Evolutionary conservation across 2,888 invertebrate genomes (phyloP).

Genomic region (Dioctria rufipes): DNA sequence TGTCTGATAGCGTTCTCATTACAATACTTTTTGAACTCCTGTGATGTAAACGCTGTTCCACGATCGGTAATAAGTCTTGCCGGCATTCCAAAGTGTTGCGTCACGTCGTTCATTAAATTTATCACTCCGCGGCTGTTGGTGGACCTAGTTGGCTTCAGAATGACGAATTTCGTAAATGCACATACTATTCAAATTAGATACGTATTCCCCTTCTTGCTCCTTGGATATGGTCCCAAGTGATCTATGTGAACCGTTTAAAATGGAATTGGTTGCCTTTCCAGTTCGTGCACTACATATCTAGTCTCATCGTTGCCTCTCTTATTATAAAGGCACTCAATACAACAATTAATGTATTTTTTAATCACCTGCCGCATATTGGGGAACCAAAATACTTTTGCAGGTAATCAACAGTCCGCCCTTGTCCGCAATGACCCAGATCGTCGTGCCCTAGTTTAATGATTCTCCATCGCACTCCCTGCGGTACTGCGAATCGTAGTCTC

Average conservation of each 20-base stretch:
- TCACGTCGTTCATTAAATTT: background rate
- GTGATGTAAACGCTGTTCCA: background rate
- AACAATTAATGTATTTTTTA: conserved; percentile 65
- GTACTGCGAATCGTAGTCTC: conserved; percentile 54
- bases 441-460: too few relatives aligned
- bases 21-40: conserved; percentile 15
- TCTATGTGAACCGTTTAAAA: background rate
- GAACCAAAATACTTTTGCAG: conserved; percentile 66
- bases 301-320: conserved; percentile 60
- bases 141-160: background rate
- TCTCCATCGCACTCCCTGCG: conserved; percentile 50
- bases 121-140: background rate
- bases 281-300: background rate
- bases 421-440: background rate
- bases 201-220: background rate
- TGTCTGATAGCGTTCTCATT: background rate
- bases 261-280: background rate
- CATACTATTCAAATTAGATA: background rate
- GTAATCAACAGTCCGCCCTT: conserved; percentile 48
- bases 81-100: conserved; percentile 5
- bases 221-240: conserved; percentile 13
- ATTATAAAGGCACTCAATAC: conserved; percentile 66
- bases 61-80: background rate
- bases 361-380: conserved; percentile 66
- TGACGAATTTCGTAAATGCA: background rate